phyloP scores from a whole-genome alignment of 2,888 invertebrate genomes.

The Nebria brevicollis region DNA sequence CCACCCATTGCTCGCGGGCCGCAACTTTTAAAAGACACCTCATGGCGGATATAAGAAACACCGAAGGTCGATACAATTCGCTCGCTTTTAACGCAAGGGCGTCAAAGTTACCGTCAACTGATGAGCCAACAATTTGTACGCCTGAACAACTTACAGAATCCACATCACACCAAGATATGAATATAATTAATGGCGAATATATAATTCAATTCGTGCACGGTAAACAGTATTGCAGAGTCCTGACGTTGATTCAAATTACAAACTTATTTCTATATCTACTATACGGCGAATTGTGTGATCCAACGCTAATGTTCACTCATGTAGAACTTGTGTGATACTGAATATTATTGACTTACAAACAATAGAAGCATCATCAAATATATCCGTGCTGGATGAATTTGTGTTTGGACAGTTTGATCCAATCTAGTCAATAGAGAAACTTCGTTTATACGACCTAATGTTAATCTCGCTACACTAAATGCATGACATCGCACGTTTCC shows the following conservation, averaged over 20 bases:
- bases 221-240: not conserved
- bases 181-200: slow-evolving; percentile 32
- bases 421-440: not conserved
- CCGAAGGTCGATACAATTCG: slow-evolving; percentile 6
- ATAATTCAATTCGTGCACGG: slow-evolving; percentile 21
- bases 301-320: not conserved
- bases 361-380: not conserved
- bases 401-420: not conserved
- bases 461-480: too few species aligned
- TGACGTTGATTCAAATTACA: not conserved
- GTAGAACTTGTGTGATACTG: not conserved
- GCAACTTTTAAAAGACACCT: slow-evolving; percentile 20
- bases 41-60: not conserved
- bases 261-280: not conserved
- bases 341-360: not conserved
- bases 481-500: too few species aligned
- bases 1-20: slow-evolving; percentile 30
- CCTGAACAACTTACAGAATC: slow-evolving; percentile 16
- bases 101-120: slow-evolving; percentile 24
- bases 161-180: slow-evolving; percentile 26
- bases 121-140: slow-evolving; percentile 15
- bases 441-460: not conserved
- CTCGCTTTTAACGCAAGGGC: not conserved
- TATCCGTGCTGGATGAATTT: not conserved
- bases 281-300: not conserved